A percentile compares a stretch with the other conserved stretches of the same genome.
Evolutionary conservation across 2,113 vertebrate genomes (phyloP).

Genomic region (Bubo bubo): DNA sequence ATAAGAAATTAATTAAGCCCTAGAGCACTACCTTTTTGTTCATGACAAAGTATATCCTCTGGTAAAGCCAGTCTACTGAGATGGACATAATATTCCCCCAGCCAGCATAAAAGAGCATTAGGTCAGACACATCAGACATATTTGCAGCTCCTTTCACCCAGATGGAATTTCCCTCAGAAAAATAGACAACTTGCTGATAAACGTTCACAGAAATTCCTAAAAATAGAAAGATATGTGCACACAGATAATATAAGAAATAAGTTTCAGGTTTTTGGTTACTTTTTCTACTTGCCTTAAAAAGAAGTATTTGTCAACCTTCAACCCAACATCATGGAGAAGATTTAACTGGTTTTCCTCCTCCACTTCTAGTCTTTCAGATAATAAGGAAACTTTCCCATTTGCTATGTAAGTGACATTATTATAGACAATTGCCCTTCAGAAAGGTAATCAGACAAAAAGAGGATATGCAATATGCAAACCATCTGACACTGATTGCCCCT

Average conservation of each 20-base stretch:
- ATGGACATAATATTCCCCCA: slow-evolving; percentile 72
- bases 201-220: slow-evolving; percentile 75
- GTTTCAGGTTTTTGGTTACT: neutral
- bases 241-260: neutral
- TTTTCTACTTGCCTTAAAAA: neutral
- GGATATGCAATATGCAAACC: neutral
- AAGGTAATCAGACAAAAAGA: neutral
- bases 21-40: slow-evolving; percentile 69
- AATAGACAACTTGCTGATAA: slow-evolving; percentile 72
- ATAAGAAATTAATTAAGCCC: neutral
- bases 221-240: neutral
- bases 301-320: neutral
- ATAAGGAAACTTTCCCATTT: neutral
- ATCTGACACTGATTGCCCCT: neutral
- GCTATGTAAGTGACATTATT: neutral
- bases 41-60: slow-evolving; percentile 79
- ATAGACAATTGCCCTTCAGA: neutral
- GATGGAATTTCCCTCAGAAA: slow-evolving; percentile 76
- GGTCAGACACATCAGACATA: slow-evolving; percentile 69
- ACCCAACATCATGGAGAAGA: neutral
- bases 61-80: slow-evolving; percentile 80
- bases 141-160: slow-evolving; percentile 75
- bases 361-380: neutral
- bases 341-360: neutral
- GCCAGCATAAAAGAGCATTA: slow-evolving; percentile 71